Conservation (phyloP, 2,113 vertebrate species). For the Macquaria ambigua region DNA sequence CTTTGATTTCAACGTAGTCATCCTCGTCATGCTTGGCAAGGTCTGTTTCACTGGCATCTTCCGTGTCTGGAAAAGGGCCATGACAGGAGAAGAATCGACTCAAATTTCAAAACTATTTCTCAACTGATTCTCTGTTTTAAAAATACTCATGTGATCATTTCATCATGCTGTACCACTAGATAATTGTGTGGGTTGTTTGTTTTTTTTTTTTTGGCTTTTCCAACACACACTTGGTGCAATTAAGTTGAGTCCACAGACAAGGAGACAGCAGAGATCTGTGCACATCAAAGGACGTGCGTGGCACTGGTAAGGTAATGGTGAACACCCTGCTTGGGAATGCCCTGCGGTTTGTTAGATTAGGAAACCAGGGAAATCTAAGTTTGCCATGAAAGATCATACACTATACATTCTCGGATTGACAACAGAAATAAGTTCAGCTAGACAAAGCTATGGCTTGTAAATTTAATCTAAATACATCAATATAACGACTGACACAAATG, state of each 20-base stretch:
- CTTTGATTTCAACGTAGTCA: conserved; percentile 98
- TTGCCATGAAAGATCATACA: background rate
- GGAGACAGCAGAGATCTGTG: background rate
- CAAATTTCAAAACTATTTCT: background rate
- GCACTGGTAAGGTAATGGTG: conserved; percentile 69
- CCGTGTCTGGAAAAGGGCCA: conserved; percentile 88
- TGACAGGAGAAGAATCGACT: background rate
- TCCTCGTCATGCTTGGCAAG: conserved; percentile 97
- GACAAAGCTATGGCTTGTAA: background rate
- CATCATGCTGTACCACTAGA: background rate
- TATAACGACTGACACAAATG: no score
- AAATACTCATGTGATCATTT: background rate
- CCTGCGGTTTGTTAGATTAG: conserved; percentile 7
- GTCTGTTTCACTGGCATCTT: conserved; percentile 98
- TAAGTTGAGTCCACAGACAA: background rate
- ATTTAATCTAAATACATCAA: background rate
- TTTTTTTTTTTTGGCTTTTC: no score
- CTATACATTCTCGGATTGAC: background rate
- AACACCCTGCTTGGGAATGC: conserved; percentile 42
- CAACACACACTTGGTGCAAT: background rate
- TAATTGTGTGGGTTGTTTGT: rapidly evolving
- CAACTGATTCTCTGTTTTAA: background rate
- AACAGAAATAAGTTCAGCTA: conserved; percentile 9
- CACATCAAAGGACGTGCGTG: conserved; percentile 64
- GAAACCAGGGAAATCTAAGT: conserved; percentile 8